Evolutionary conservation across 2,797 vertebrate genomes (phyloP).

Genomic region (Syngnathus rostellatus): DNA sequence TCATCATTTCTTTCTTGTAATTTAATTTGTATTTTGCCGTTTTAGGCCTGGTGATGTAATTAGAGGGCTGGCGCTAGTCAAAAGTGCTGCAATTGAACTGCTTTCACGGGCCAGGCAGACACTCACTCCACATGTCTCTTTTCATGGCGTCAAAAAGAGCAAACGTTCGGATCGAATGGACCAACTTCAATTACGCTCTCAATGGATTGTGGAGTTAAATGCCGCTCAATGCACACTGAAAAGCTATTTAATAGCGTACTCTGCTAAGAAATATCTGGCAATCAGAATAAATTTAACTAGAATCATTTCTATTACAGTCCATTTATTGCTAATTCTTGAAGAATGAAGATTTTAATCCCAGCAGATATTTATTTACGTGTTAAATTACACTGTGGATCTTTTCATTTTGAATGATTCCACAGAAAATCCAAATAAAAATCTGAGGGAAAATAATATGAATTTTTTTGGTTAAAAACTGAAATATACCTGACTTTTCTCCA

Average conservation of each 20-base stretch:
- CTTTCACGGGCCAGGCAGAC: constrained; percentile 28
- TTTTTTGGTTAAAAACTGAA: neutral
- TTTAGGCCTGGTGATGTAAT: constrained; percentile 18
- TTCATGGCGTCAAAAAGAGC: constrained; percentile 22
- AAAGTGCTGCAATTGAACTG: constrained; percentile 33
- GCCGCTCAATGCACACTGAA: neutral
- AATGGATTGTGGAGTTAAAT: constrained; percentile 8
- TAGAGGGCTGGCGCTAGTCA: constrained; percentile 18
- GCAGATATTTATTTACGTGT: neutral
- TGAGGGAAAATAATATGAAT: too few relatives aligned
- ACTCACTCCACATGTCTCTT: constrained; percentile 22
- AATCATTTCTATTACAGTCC: neutral
- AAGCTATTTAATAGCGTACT: neutral
- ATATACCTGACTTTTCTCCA: too few relatives aligned
- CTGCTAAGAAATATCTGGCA: constrained; percentile 1
- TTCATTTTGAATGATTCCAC: too few relatives aligned
- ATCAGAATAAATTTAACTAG: neutral
- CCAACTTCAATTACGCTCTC: constrained; percentile 27
- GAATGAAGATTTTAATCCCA: neutral
- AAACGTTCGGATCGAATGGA: constrained; percentile 29
- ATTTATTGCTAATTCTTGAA: neutral
- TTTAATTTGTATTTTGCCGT: constrained; percentile 4
- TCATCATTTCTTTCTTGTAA: neutral
- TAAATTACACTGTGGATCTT: too few relatives aligned
- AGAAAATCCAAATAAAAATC: too few relatives aligned